Percentiles rank a stretch among this genome's conserved stretches.
These are phyloP conservation scores for Trissoscelio sp. DNA, from an alignment of 2,888 invertebrate genomes.

Conservation along the genomic window DNA sequence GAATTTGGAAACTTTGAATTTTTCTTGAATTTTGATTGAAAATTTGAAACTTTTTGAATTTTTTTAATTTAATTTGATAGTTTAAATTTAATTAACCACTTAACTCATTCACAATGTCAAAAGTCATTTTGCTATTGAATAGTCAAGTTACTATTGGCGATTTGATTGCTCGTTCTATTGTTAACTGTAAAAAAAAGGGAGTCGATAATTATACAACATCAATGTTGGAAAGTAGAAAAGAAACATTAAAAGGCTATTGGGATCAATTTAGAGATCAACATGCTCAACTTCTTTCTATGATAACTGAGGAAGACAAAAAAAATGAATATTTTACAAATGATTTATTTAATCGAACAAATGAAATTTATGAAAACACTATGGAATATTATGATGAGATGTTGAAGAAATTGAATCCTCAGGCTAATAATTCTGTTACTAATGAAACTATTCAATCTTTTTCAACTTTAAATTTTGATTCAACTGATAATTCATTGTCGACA, in stretches of 20 bases:
- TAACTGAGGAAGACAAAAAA: background rate
- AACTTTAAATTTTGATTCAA: background rate
- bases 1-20: no score
- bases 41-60: no score
- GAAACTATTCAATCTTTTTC: background rate
- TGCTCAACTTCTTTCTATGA: background rate
- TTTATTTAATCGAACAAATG: background rate
- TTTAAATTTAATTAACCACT: no score
- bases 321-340: conserved; percentile 5
- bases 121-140: background rate
- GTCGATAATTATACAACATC: background rate
- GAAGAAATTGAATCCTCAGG: background rate
- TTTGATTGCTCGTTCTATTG: background rate
- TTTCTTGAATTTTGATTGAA: no score
- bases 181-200: conserved; percentile 10
- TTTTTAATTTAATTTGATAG: no score
- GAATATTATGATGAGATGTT: conserved; percentile 6
- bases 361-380: background rate
- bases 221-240: background rate
- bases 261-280: conserved; percentile 5
- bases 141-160: background rate
- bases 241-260: background rate
- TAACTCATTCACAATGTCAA: no score
- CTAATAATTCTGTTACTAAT: no score
- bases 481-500: background rate